Evolutionary conservation across 2,888 invertebrate species (phyloP).

Genomic region (Orthonychiurus folsomi): DNA sequence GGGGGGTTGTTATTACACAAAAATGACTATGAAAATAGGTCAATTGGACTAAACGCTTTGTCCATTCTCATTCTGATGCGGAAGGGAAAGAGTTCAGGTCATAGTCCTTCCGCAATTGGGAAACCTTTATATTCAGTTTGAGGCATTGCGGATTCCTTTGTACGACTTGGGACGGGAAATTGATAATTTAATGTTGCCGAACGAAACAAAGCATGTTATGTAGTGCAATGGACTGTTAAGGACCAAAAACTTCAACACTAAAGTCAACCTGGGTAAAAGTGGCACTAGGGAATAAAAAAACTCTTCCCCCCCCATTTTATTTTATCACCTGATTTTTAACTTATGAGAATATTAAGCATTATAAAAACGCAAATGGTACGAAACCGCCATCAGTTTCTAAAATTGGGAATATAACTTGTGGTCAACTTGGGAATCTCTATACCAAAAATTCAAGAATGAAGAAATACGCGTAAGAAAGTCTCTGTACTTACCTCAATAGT

Average conservation of each 20-base stretch:
- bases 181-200: background rate
- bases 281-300: background rate
- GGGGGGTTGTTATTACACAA: slow-evolving; percentile 36
- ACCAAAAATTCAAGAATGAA: no score
- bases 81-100: no score
- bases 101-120: background rate
- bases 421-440: no score
- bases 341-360: background rate
- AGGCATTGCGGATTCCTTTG: background rate
- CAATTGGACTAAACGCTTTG: slow-evolving; percentile 14
- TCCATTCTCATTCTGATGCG: background rate
- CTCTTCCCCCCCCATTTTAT: background rate
- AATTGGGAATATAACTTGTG: no score
- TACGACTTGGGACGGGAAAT: background rate
- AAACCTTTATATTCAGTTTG: background rate
- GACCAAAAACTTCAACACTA: background rate
- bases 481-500: no score
- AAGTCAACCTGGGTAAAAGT: background rate
- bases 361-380: no score
- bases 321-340: background rate
- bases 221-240: background rate
- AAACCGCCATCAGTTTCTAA: slow-evolving; percentile 10
- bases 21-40: slow-evolving; percentile 35
- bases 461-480: no score
- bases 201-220: background rate